Evolutionary conservation across 23 tunicate genomes (phyloP), one percentile per base, ranked within the genome.

Genomic region (Halocynthia roretzi): DNA sequence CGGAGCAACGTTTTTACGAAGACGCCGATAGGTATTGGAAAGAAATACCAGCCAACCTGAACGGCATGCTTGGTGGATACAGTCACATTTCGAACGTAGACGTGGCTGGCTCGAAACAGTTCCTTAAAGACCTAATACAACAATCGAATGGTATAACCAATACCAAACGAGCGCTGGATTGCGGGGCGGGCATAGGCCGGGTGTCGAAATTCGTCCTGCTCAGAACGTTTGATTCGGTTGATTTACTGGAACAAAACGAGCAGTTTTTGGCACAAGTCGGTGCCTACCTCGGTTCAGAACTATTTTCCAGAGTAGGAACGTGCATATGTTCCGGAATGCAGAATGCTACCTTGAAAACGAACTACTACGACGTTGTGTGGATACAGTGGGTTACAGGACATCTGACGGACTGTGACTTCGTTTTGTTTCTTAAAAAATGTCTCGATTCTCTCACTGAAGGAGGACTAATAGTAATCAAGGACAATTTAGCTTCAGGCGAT

Each of bases 131-230:
- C 54, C 54, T 11, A 71, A 71, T 71, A 9, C 76, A 50, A 71
- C 40, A 40, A 17, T 71, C 10, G 11, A 50, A 20, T 44, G 56
- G 51, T 10, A 5, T 10, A 51, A 51, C 60, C 22, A 78, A 84
- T 20, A 70, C 61, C 6, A 62, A 51, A n/a, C 54, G 87, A 53
- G 98, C 94, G 5, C 62, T 87, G 22, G 98, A 93, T 54, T 87
- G 93, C 84, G 98, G 98, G 5, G 94, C 98, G n/a, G 98, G 98
- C 7, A 93, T 93, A 21, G 98, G 98, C 31, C 62, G 98, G 63
- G 93, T 93, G 11, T 79, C 98, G 7, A 87, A 87, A 62, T 58
- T 71, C 17, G 71, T 93, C 7, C 80, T 93, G 11, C 61, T 93
- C 8, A 94, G 87, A 15, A 62, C 72, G 49, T 93, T 93, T 50